Conservation (phyloP, 2,888 invertebrate species). For the Melieria picta region DNA sequence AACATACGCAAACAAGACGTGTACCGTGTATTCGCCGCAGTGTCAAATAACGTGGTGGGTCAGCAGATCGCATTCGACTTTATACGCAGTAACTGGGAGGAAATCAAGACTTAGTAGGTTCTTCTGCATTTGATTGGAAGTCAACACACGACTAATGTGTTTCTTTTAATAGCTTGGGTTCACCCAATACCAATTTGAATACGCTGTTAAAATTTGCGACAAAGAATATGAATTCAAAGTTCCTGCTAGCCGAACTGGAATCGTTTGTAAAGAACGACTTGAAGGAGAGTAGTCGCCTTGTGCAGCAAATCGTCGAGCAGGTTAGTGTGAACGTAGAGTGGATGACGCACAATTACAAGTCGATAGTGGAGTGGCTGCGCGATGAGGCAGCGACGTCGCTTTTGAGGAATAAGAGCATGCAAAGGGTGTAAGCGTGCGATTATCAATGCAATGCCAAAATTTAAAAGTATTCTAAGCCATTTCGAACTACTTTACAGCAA, state of each 20-base stretch:
- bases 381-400: conserved; percentile 11
- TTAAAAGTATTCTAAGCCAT: too few species aligned
- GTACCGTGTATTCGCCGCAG: conserved; percentile 78
- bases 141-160: neutral
- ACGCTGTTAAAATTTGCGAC: conserved; percentile 79
- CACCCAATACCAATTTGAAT: conserved; percentile 75
- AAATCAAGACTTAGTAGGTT: conserved; percentile 78
- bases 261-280: conserved; percentile 74
- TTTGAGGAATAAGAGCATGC: too few species aligned
- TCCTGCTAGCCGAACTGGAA: conserved; percentile 80
- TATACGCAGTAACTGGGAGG: conserved; percentile 79
- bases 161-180: conserved; percentile 73
- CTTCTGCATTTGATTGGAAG: neutral
- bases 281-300: conserved; percentile 77
- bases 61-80: conserved; percentile 84
- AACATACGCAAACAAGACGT: conserved; percentile 87
- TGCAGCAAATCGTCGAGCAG: conserved; percentile 83
- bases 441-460: too few species aligned
- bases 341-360: conserved; percentile 80
- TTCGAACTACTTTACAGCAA: too few species aligned
- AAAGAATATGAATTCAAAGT: conserved; percentile 77
- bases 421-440: too few species aligned
- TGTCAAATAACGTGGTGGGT: conserved; percentile 80
- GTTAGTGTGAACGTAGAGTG: conserved; percentile 85
- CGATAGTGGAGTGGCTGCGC: conserved; percentile 79